Evolutionary conservation across 2,888 invertebrate genomes (phyloP), one percentile per base, ranked within the genome.

Genomic region (Ichneumon xanthorius): DNA sequence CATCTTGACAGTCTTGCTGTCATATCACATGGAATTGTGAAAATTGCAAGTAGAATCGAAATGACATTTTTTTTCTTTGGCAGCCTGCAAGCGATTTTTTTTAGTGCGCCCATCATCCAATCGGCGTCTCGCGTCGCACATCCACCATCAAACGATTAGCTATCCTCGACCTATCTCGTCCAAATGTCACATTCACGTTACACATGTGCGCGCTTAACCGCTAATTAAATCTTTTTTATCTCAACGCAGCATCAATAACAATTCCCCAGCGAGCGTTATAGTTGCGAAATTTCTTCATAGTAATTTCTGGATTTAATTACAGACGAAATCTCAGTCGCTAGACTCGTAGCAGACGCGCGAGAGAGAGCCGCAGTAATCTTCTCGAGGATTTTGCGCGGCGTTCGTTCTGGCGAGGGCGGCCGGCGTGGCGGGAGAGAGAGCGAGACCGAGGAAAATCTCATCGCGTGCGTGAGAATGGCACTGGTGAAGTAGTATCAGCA

Each of bases 401-500:
- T 45, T 50, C 68, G 48, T 48, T 26, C 22, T 9, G 6, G 45
- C 58, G 61, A 68, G 22, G 84, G 45, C 50, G 73, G 50, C 50
- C 7, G 71, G 14, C 63, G 72, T 55, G 71, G 30, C 30, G 26
- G 26, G 26, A 58, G 30, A 48, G 53, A 6, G 22, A 26, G n/a
- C 37, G 78, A 73, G 82, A 67, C 75, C 85, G 79, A 86, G 85
- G 88, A 87, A 90, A 88, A 87, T 89, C 86, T 87, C 86, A 84
- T 89, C 86, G 89, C 89, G 90, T 89, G 88, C 87, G 75, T 78
- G 81, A 82, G 80, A 58, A 55, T 78, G 65, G 55, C 72, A 80
- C 70, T 76, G 72, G 26, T 73, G 19, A 53, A 16, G 63, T 67
- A 14, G 72, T 72, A 80, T 72, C 70, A 71, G 70, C 70, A 48